Evolutionary conservation across 2,797 vertebrate species (phyloP).

Genomic region (Micrastur ruficollis): DNA sequence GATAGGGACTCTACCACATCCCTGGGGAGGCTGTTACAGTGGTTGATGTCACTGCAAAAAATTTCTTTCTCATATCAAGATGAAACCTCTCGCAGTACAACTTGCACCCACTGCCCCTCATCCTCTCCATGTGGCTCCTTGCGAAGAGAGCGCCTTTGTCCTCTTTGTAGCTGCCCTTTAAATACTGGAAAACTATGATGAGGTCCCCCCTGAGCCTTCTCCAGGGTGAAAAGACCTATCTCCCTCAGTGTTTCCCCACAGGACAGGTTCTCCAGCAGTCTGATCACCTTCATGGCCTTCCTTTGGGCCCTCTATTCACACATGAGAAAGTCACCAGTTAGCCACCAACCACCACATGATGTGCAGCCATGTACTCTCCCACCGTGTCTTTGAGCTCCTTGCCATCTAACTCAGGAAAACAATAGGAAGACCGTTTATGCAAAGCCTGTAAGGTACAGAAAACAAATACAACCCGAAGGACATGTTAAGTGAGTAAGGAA

Average conservation of each 20-base stretch:
- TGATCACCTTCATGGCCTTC: not conserved
- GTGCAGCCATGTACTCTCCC: not conserved
- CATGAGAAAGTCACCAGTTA: not conserved
- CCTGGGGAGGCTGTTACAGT: not conserved
- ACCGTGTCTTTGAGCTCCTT: not conserved
- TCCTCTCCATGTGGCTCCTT: too few relatives aligned
- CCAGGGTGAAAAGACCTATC: not conserved
- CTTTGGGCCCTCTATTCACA: not conserved
- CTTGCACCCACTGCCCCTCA: too few relatives aligned
- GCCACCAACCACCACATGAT: not conserved
- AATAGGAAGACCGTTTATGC: not conserved
- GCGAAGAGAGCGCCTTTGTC: too few relatives aligned
- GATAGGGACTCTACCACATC: not conserved
- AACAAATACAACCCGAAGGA: constrained; percentile 42
- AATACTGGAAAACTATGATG: too few relatives aligned
- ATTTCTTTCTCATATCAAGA: not conserved
- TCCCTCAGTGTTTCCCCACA: not conserved
- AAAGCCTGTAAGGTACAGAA: not conserved
- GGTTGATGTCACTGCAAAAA: not conserved
- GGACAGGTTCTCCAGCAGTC: not conserved
- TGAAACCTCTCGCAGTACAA: too few relatives aligned
- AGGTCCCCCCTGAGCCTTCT: too few relatives aligned
- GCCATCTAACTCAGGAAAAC: not conserved
- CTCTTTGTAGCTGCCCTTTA: too few relatives aligned
- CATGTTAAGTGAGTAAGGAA: not conserved